phyloP scores from a whole-genome alignment of 2,113 vertebrate genomes.

The Verasper variegatus region DNA sequence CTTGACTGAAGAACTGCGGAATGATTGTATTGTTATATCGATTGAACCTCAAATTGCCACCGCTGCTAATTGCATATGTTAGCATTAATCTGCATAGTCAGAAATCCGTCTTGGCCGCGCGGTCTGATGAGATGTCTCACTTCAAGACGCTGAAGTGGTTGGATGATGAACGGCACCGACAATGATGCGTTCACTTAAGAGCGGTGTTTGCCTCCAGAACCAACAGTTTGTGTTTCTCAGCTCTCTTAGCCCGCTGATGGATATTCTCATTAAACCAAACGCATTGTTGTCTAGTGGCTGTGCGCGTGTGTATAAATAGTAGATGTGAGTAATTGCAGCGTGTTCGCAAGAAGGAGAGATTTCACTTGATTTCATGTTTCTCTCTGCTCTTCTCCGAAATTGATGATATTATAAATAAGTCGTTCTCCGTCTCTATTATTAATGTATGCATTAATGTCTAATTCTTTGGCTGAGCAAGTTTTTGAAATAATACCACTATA shows the following conservation, averaged over 20 bases:
- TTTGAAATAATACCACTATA: conserved; percentile 55
- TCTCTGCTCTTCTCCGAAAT: conserved; percentile 44
- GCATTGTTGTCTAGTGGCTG: conserved; percentile 13
- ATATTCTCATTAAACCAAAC: conserved; percentile 60
- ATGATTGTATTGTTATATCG: neutral
- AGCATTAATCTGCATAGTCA: conserved; percentile 12
- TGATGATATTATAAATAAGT: conserved; percentile 59
- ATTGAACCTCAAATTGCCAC: conserved; percentile 1
- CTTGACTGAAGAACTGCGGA: neutral
- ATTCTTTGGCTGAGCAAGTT: conserved; percentile 47
- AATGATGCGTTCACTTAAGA: conserved; percentile 46
- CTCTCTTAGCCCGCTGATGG: conserved; percentile 66
- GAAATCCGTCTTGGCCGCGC: conserved; percentile 8
- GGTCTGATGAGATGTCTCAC: conserved; percentile 37
- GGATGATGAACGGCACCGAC: conserved; percentile 43
- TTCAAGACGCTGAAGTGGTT: conserved; percentile 41
- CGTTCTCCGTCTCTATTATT: conserved; percentile 52
- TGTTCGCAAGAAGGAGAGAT: conserved; percentile 41
- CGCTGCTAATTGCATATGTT: neutral
- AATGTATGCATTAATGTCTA: conserved; percentile 53
- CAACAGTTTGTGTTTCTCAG: conserved; percentile 59
- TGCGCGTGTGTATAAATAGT: conserved; percentile 23
- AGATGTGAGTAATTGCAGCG: conserved; percentile 33
- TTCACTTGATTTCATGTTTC: conserved; percentile 50
- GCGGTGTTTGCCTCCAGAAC: conserved; percentile 43